Evolutionary conservation across 2,797 vertebrate species (phyloP).

Genomic region (Oryzias dopingdopingensis): DNA sequence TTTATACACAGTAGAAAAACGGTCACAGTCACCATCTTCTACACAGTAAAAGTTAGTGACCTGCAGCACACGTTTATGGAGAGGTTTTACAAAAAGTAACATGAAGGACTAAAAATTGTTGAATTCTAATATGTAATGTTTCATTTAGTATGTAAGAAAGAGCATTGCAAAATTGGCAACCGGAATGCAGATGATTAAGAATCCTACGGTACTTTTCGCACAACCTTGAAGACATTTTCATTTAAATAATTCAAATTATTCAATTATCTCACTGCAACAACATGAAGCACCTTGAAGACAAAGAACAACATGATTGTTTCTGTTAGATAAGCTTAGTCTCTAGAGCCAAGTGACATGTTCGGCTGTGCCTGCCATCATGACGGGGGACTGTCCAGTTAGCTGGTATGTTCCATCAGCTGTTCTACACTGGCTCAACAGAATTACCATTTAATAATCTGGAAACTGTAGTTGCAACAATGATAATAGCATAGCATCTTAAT

Average conservation of each 20-base stretch:
- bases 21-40: background rate
- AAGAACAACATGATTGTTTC: background rate
- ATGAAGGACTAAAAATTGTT: no score
- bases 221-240: background rate
- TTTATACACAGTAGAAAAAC: background rate
- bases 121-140: background rate
- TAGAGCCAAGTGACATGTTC: background rate
- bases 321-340: conserved; percentile 3
- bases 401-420: conserved; percentile 74
- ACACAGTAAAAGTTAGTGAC: background rate
- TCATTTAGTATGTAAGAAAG: background rate
- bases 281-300: background rate
- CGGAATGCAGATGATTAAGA: background rate
- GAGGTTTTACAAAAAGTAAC: no score
- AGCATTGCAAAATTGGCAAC: background rate
- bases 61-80: no score
- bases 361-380: conserved; percentile 5
- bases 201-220: background rate
- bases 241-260: background rate
- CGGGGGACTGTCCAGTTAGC: conserved; percentile 22
- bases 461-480: conserved; percentile 35
- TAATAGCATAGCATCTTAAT: conserved; percentile 33
- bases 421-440: conserved; percentile 42
- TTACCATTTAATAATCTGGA: conserved; percentile 58
- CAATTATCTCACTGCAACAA: background rate